Evolutionary conservation across 2,113 vertebrate genomes (phyloP), one percentile per base, ranked within the genome.

Genomic region (Struthio camelus): DNA sequence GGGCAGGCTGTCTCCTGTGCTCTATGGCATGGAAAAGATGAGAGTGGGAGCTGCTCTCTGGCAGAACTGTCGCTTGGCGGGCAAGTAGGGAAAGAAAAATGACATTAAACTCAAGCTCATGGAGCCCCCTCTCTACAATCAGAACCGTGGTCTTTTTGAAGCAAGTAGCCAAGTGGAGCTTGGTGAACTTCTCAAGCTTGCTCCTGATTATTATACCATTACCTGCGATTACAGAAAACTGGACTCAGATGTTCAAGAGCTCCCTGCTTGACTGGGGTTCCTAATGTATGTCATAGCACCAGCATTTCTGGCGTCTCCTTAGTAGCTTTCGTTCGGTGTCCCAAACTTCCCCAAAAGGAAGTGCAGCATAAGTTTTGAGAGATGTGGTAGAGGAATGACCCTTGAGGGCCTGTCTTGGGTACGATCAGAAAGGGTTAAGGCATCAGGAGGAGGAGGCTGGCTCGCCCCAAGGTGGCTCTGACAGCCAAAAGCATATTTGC

Each of bases 61-160:
- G 54, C 2, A 4, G 61, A 16, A 56, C 51, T 87, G 56, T 81
- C 50, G 65, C 71, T 51, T 1, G 28, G 50, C 2, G 7, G 27
- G 44, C 58, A 89, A 87, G 66, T 51, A 81, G 36, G n/a, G 66
- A 69, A 95, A 82, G 25, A 72, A 92, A 93, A 85, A 87, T 53
- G 4, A 77, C 27, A 20, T 67, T 75, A 75, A 89, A 70, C n/a
- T 6, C 40, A 48, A 72, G 18, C 48, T 19, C 67, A 6, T 56
- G 62, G 65, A 92, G 48, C 6, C 6, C 18, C 27, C 2, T 16
- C 34, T 61, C 27, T 89, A 28, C 9, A 90, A 79, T 72, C 38
- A 90, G 69, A 89, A 67, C 12, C 8, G 3, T 58, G 15, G 46
- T 96, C 48, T 38, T 89, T 87, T 81, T 87, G 70, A 53, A 94